These are phyloP conservation scores for Heptranchias perlo DNA, from an alignment of 2,113 vertebrate genomes.

Conservation along the genomic window DNA sequence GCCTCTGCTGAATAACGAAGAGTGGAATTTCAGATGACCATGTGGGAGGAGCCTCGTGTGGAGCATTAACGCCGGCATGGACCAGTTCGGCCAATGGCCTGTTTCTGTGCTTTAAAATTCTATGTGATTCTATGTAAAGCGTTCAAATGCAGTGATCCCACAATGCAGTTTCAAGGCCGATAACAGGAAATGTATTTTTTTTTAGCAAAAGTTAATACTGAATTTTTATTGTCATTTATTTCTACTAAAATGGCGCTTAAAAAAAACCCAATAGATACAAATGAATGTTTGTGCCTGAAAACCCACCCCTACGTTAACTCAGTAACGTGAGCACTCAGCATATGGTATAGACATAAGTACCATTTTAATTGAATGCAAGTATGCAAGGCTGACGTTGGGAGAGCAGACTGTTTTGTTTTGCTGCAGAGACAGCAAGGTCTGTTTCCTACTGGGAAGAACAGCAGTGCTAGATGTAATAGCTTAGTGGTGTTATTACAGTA, in stretches of 20 bases:
- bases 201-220: neutral
- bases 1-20: neutral
- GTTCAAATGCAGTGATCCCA: neutral
- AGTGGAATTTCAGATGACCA: neutral
- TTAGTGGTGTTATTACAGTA: slow-evolving; percentile 58
- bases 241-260: neutral
- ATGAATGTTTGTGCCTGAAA: neutral
- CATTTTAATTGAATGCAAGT: slow-evolving; percentile 31
- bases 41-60: neutral
- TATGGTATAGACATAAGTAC: neutral
- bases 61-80: neutral
- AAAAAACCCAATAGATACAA: neutral
- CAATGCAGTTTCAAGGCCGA: neutral
- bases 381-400: neutral
- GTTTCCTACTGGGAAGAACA: slow-evolving; percentile 34
- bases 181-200: neutral
- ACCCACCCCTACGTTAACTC: neutral
- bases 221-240: neutral
- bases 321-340: neutral
- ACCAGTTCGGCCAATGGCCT: too few species aligned
- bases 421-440: slow-evolving; percentile 9
- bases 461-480: slow-evolving; percentile 46
- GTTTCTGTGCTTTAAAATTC: neutral
- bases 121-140: neutral
- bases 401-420: slow-evolving; percentile 35